Evolutionary conservation across 2,888 invertebrate species (phyloP).

Genomic region (Sinohyriopsis cumingii): DNA sequence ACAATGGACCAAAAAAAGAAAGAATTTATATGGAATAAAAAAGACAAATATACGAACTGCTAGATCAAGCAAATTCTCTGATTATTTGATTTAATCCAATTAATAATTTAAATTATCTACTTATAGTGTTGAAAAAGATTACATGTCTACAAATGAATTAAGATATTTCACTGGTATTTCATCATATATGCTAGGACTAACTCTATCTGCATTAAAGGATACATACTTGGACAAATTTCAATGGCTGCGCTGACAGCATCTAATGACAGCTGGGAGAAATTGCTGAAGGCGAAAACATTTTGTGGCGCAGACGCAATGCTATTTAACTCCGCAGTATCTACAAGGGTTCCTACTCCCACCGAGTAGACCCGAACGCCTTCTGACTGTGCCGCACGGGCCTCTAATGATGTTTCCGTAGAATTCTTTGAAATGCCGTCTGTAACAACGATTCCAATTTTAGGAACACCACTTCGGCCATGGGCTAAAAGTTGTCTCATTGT

Average conservation of each 20-base stretch:
- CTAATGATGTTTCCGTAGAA: constrained; percentile 56
- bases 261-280: constrained; percentile 32
- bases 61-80: too few species aligned
- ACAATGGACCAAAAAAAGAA: too few species aligned
- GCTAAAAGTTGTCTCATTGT: constrained; percentile 40
- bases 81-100: too few species aligned
- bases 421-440: constrained; percentile 70
- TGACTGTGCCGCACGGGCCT: constrained; percentile 65
- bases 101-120: too few species aligned
- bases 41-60: too few species aligned
- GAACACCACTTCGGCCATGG: constrained; percentile 49
- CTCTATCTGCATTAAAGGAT: too few species aligned
- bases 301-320: constrained; percentile 46
- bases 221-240: too few species aligned
- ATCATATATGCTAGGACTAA: too few species aligned
- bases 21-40: too few species aligned
- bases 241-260: not conserved
- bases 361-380: constrained; percentile 69
- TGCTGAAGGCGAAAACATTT: constrained; percentile 33
- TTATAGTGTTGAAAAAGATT: too few species aligned
- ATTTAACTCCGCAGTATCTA: constrained; percentile 63
- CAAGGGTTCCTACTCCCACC: constrained; percentile 67
- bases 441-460: constrained; percentile 69
- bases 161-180: too few species aligned
- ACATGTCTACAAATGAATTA: too few species aligned